Conservation (phyloP, 2,113 vertebrate genomes). For the Crotalus helleri region DNA sequence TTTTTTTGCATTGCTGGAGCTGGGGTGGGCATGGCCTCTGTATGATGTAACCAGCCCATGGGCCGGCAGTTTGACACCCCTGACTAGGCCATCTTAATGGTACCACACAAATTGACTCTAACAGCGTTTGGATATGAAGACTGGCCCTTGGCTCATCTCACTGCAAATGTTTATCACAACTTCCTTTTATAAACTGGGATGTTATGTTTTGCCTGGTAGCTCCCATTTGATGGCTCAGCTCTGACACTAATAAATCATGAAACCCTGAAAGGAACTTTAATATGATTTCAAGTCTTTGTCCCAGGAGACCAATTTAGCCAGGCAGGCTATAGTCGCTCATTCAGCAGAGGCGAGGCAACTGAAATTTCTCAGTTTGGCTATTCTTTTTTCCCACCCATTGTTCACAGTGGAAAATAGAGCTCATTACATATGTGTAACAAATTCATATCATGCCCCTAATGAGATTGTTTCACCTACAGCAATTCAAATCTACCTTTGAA, state of each 20-base stretch:
- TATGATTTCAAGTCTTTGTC: neutral
- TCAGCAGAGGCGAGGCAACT: neutral
- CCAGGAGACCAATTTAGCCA: neutral
- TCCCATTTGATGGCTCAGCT: neutral
- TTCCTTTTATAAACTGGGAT: neutral
- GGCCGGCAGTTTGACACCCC: too few species aligned
- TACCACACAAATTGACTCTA: neutral
- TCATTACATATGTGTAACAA: neutral
- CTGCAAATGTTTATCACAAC: neutral
- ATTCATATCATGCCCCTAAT: neutral
- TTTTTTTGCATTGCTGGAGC: too few species aligned
- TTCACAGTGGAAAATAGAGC: neutral
- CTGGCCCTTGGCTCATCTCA: neutral
- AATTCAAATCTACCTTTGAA: neutral
- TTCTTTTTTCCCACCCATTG: neutral
- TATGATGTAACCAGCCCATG: too few species aligned
- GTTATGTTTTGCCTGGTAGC: neutral
- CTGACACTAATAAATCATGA: neutral
- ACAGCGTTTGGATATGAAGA: neutral
- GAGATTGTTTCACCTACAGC: neutral
- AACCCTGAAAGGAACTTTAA: neutral
- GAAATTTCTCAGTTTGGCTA: neutral
- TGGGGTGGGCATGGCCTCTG: too few species aligned
- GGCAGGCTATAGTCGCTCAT: neutral
- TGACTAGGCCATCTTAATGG: neutral